Base-by-base conservation (phyloP, 2,888 invertebrate species). In the Tinea trinotella region DNA sequence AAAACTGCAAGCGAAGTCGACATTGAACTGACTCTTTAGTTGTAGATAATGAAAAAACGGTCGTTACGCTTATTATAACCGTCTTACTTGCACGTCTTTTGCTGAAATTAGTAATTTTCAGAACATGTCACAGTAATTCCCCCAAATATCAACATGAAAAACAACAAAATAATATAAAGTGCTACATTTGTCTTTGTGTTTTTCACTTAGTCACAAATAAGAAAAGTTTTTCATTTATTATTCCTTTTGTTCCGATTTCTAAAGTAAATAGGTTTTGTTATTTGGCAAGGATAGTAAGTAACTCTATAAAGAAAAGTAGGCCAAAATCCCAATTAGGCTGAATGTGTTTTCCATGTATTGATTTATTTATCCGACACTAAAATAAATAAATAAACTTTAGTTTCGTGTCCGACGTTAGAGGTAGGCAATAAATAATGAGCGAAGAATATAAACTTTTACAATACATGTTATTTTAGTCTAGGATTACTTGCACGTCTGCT, bases 401-500 rank as follows among this genome's bases (percentile, higher is more conserved):
- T n/a, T n/a, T 30, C 30, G 30, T 30, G 30, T n/a, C 22, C 22
- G 7, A 30, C 30, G 30, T 10, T 22, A n/a, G 7, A 30, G 30
- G 30, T 30, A 30, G n/a, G 30, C 30, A 22, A 7, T 22, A 22
- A 22, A 22, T 22, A 22, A 22, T 22, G 22, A 22, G 22, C 22
- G 22, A 5, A 22, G 7, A 22, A 22, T 7, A 30, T 30, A 18
- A 50, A 22, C 24, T 22, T 50, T 50, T 50, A 50, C 50, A 4
- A 46, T 46, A 19, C 46, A 17, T 46, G 46, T 50, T 50, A 50
- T 50, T 50, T 50, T 50, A 46, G 19, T 40, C 40, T 40, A 40
- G 15, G 40, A 40, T 40, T 48, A 48, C 48, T 48, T 48, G 48
- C 19, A 22, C 15, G 50, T 24, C 50, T 20, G 48, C 57, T 52